Evolutionary conservation across 2,797 vertebrate species (phyloP).

Genomic region (Gobionotothen gibberifrons): DNA sequence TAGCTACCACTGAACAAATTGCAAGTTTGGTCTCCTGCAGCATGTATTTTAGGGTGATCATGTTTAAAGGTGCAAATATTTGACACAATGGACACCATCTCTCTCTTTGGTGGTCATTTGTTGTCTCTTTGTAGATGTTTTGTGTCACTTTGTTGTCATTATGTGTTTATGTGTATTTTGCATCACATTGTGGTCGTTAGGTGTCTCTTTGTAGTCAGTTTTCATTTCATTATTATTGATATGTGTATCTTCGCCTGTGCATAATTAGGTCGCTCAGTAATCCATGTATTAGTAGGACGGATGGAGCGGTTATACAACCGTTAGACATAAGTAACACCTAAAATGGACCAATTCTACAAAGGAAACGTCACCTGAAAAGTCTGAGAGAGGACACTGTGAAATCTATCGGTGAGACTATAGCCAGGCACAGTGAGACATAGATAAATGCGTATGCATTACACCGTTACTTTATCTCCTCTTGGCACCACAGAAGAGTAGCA

Average conservation of each 20-base stretch:
- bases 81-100: too few species aligned
- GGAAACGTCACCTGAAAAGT: conserved; percentile 3
- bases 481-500: not conserved
- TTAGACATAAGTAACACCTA: not conserved
- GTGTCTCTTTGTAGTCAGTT: too few species aligned
- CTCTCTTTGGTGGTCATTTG: too few species aligned
- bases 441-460: not conserved
- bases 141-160: too few species aligned
- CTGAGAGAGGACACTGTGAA: not conserved
- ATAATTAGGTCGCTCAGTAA: too few species aligned
- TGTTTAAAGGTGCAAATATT: not conserved
- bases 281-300: too few species aligned
- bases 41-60: not conserved
- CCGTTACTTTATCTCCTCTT: not conserved
- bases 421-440: not conserved
- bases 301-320: not conserved
- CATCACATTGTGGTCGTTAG: too few species aligned
- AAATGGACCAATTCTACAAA: not conserved
- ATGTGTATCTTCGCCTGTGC: too few species aligned
- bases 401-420: not conserved
- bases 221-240: too few species aligned
- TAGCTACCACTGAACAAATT: not conserved
- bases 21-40: not conserved
- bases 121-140: too few species aligned
- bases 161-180: too few species aligned